Conservation (phyloP, 2,797 vertebrate species). For the Clarias platycephalus region DNA sequence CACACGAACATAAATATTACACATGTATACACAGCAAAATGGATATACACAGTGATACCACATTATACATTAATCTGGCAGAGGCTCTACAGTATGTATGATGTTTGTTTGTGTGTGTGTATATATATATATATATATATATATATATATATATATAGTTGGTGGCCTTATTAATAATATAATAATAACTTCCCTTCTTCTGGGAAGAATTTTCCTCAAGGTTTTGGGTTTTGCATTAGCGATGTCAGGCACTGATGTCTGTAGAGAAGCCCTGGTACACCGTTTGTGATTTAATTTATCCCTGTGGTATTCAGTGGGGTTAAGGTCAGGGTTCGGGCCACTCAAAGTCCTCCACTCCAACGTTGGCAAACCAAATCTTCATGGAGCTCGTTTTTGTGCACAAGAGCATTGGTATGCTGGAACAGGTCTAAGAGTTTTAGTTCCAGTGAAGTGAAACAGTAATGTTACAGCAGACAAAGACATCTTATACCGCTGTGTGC, state of each 20-base stretch:
- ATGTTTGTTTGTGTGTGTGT: not conserved
- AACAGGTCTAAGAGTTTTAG: not conserved
- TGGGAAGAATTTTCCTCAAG: not conserved
- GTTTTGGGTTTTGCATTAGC: slow-evolving; percentile 6
- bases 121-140: not conserved
- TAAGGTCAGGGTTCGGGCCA: not conserved
- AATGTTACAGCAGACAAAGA: not conserved
- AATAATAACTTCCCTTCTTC: not conserved
- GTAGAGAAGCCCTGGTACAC: not conserved
- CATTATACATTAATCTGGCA: slow-evolving; percentile 1
- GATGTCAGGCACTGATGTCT: not conserved
- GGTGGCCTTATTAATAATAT: not conserved
- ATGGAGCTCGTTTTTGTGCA: not conserved
- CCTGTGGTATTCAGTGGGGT: not conserved
- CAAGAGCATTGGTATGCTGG: not conserved
- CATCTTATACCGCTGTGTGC: not conserved
- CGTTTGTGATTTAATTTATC: not conserved
- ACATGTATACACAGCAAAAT: slow-evolving; percentile 41
- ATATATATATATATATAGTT: not conserved
- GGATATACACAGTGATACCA: not conserved
- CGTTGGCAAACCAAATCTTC: not conserved
- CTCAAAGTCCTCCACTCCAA: not conserved
- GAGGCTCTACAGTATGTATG: not conserved
- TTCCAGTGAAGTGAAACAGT: not conserved
- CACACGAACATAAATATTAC: slow-evolving; percentile 51